Evolutionary conservation across 2,888 invertebrate genomes (phyloP).

Genomic region (Amblyjoppa fuscipennis): DNA sequence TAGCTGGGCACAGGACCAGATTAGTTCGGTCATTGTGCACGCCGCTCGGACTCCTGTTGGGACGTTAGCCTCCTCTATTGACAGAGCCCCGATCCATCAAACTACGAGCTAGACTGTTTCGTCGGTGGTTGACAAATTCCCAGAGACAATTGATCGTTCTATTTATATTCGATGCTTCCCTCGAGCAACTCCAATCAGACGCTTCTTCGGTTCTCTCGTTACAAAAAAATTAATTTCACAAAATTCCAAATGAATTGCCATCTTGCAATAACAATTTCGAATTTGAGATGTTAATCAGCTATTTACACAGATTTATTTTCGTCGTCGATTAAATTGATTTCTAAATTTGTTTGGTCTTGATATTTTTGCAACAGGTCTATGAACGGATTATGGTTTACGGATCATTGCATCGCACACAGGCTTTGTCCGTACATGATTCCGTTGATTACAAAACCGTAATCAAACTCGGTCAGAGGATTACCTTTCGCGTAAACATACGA

Average conservation of each 20-base stretch:
- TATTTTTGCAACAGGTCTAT: too few relatives aligned
- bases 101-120: background rate
- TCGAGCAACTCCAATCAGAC: background rate
- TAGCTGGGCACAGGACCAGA: slow-evolving; percentile 77
- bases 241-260: background rate
- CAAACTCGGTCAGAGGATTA: background rate
- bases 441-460: background rate
- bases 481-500: background rate
- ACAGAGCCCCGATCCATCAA: slow-evolving; percentile 25
- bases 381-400: background rate
- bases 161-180: background rate
- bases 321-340: background rate
- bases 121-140: slow-evolving; percentile 28
- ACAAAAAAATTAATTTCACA: background rate
- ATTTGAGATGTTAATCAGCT: background rate
- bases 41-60: slow-evolving; percentile 36
- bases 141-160: slow-evolving; percentile 45
- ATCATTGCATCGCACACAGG: too few relatives aligned
- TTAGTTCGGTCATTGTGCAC: slow-evolving; percentile 82
- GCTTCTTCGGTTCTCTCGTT: background rate
- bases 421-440: background rate
- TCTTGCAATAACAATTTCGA: background rate
- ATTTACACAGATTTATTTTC: background rate
- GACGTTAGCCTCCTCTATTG: slow-evolving; percentile 16
- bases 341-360: background rate